Base-by-base conservation (phyloP, 2,888 invertebrate species). In the Mesorhabditis spiculigera region DNA sequence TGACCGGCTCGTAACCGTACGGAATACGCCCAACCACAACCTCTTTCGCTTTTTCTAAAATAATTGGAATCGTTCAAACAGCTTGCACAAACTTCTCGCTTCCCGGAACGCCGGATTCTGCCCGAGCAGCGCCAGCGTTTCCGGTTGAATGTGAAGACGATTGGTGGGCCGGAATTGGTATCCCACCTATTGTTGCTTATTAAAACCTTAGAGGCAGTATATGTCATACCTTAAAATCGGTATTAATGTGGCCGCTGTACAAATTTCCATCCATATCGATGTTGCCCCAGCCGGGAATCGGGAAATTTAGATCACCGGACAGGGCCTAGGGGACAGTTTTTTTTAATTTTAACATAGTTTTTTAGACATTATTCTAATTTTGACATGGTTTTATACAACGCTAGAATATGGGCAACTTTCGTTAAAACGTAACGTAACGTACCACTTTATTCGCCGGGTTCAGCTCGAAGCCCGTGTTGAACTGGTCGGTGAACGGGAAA, bases 271-370 rank as follows among this genome's bases (percentile, higher is more conserved):
- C 82, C 41, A 83, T 72, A 65, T 83, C 83, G 44, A 77, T 81
- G 63, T 82, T 80, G 8, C 83, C 83, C 83, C 82, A 82, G n/a
- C 81, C 82, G 3, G 82, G 82, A n/a, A 82, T 71, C 4, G 83
- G 83, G 13, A 83, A 70, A 45, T 81, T 82, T 68, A 83, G 65
- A 67, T 82, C 81, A 1, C 83, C 82, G 6, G 82, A 79, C 71
- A 81, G 45, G 41, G 81, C 78, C 82, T 81, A 50, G 42, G 72
- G 73, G 43, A 65, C 41, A 63, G n/a, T 62, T 4, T 43, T 43
- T 61, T 4, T 41, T 4, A 42, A 42, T 65, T 41, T 43, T 13
- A 58, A 45, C 43, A 1, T 4, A 45, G 13, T 65, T 43, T 43
- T 5, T 65, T 45, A 43, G 0, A 10, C 10, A 64, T 4, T n/a